phyloP scores from a whole-genome alignment of 2,797 vertebrate species.

The Phalloptychus januarius region DNA sequence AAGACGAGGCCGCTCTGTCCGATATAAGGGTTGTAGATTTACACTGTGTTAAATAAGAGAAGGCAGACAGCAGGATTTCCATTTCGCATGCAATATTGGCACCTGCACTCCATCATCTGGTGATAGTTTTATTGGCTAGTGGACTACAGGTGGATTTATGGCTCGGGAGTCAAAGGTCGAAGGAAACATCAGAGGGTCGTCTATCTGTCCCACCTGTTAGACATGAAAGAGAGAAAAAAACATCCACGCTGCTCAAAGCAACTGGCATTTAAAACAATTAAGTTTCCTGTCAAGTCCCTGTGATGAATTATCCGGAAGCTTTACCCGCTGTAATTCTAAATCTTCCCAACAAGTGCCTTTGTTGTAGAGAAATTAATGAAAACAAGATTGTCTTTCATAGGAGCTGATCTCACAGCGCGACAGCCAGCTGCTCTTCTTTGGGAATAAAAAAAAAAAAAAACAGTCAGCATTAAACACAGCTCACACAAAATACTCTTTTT shows the following conservation, averaged over 20 bases:
- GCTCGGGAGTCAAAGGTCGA: constrained; percentile 64
- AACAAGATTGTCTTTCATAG: constrained; percentile 99
- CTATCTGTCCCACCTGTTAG: constrained; percentile 80
- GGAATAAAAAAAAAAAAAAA: constrained; percentile 83
- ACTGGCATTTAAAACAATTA: constrained; percentile 99
- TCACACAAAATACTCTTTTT: constrained; percentile 95
- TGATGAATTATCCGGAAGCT: constrained; percentile 99
- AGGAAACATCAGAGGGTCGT: constrained; percentile 74
- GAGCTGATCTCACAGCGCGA: constrained; percentile 99
- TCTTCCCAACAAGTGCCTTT: constrained; percentile 99
- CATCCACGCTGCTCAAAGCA: constrained; percentile 77
- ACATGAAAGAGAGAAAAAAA: constrained; percentile 75
- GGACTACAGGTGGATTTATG: constrained; percentile 74
- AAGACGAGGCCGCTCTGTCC: constrained; percentile 15
- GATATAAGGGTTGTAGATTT: constrained; percentile 38
- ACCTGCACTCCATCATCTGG: constrained; percentile 69
- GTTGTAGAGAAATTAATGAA: constrained; percentile 99
- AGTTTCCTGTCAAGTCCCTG: constrained; percentile 95
- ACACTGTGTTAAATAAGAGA: constrained; percentile 50
- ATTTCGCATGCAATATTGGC: constrained; percentile 66
- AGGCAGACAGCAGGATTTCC: constrained; percentile 52
- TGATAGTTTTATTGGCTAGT: constrained; percentile 70
- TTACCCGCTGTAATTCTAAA: constrained; percentile 97
- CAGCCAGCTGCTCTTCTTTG: constrained; percentile 99
- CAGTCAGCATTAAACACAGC: constrained; percentile 99